phyloP scores from a whole-genome alignment of 2,113 vertebrate genomes.

The Morone saxatilis region DNA sequence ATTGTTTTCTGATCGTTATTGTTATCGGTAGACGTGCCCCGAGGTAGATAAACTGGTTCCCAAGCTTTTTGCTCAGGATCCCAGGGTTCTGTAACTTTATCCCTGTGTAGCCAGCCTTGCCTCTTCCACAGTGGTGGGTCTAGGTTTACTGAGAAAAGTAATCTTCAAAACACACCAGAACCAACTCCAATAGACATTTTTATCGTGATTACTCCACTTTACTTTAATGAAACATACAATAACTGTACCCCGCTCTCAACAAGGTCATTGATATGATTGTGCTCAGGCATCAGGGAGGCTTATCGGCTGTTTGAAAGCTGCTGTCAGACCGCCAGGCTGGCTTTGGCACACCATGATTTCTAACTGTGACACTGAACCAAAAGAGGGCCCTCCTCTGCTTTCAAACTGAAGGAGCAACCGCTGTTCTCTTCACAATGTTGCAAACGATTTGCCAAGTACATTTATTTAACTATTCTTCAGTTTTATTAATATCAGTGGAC shows the following conservation, averaged over 20 bases:
- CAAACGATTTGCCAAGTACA: not conserved
- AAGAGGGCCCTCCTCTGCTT: constrained; percentile 8
- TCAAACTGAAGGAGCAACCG: not conserved
- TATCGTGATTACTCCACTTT: constrained; percentile 19
- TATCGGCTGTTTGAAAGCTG: constrained; percentile 61
- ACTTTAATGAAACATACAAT: constrained; percentile 31
- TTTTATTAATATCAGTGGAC: not conserved
- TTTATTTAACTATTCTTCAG: not conserved
- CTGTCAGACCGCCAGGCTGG: constrained; percentile 29
- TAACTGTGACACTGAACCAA: constrained; percentile 9
- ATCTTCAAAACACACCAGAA: constrained; percentile 41
- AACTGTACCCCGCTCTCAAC: constrained; percentile 18
- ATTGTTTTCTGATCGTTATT: constrained; percentile 65
- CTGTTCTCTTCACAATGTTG: not conserved
- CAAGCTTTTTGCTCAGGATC: constrained; percentile 70
- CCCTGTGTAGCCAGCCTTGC: constrained; percentile 65
- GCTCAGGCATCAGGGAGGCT: constrained; percentile 38
- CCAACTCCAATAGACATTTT: constrained; percentile 23
- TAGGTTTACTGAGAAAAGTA: constrained; percentile 78
- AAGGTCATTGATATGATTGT: constrained; percentile 69
- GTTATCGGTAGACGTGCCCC: constrained; percentile 65
- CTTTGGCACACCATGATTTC: constrained; percentile 29
- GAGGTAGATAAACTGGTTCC: constrained; percentile 71
- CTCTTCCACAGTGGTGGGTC: constrained; percentile 55
- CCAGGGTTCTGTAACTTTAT: constrained; percentile 76